phyloP scores from a whole-genome alignment of 2,888 invertebrate genomes.

The Glaucopsyche alexis region DNA sequence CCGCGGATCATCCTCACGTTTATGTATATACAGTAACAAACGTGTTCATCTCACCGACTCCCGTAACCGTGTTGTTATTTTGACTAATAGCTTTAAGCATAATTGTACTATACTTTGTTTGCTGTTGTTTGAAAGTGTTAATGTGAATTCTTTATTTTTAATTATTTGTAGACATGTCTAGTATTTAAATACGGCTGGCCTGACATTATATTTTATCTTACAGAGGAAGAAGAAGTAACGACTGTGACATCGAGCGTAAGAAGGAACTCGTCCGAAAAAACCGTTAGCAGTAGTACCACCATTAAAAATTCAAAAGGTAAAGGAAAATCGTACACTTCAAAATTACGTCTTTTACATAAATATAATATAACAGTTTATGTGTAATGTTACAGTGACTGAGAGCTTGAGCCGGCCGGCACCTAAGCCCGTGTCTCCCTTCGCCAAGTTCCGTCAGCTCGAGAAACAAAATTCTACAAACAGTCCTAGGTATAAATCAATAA shows the following conservation, averaged over 20 bases:
- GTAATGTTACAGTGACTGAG: conserved; percentile 71
- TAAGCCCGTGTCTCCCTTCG: conserved; percentile 91
- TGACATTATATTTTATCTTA: conserved; percentile 40
- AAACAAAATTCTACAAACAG: conserved; percentile 89
- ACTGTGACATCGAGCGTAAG: conserved; percentile 73
- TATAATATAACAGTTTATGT: too few species aligned
- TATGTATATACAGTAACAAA: conserved; percentile 66
- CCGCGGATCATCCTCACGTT: conserved; percentile 48
- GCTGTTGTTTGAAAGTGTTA: conserved; percentile 55
- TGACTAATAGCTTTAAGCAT: conserved; percentile 75
- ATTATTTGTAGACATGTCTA: not conserved
- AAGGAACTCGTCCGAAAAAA: conserved; percentile 76
- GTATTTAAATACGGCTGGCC: not conserved
- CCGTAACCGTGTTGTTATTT: conserved; percentile 74
- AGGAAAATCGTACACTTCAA: not conserved
- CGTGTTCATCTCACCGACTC: conserved; percentile 61
- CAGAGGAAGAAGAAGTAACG: conserved; percentile 75
- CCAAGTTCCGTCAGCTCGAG: conserved; percentile 95
- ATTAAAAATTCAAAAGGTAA: conserved; percentile 82
- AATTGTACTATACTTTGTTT: conserved; percentile 55
- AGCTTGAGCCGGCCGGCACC: conserved; percentile 71
- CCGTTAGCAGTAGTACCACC: conserved; percentile 79
- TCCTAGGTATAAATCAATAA: too few species aligned
- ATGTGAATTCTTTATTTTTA: not conserved
- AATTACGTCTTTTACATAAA: too few species aligned